These are phyloP conservation scores for Acropora tenuis DNA, from an alignment of 64 coral and sea anemone genomes.

Conservation along the genomic window DNA sequence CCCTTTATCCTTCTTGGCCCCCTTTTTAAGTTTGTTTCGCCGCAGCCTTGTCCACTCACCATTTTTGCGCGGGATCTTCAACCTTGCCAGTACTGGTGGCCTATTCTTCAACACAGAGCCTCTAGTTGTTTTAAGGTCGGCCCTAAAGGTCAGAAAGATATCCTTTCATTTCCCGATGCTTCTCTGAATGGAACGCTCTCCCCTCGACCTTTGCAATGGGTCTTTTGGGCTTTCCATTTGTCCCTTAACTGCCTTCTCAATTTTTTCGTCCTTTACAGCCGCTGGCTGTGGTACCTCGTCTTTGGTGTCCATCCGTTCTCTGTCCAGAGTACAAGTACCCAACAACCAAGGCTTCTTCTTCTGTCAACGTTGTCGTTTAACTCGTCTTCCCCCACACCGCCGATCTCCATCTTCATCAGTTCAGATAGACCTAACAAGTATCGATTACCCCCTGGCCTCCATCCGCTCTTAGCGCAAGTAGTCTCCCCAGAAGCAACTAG, in stretches of 20 bases:
- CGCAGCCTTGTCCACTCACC: slow-evolving; percentile 6
- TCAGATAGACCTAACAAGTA: too few species aligned
- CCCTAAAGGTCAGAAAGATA: too few species aligned
- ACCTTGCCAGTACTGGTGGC: not conserved
- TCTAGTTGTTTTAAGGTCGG: too few species aligned
- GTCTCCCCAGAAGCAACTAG: too few species aligned
- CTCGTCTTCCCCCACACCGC: not conserved
- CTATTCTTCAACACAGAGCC: too few species aligned
- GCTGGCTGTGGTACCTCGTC: slow-evolving; percentile 16
- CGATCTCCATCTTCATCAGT: not conserved
- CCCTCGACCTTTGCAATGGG: slow-evolving; percentile 19
- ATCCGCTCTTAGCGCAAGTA: too few species aligned
- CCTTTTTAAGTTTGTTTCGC: slow-evolving; percentile 2
- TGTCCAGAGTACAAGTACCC: slow-evolving; percentile 13
- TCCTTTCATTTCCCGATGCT: not conserved
- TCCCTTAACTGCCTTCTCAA: not conserved
- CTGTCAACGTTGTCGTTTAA: slow-evolving; percentile 60
- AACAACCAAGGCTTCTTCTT: slow-evolving; percentile 15
- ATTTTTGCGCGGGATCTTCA: not conserved
- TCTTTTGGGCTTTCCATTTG: slow-evolving; percentile 18
- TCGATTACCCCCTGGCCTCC: too few species aligned
- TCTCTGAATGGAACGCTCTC: not conserved
- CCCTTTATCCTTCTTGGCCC: slow-evolving; percentile 47
- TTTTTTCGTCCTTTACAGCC: slow-evolving; percentile 35
- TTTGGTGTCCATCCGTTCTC: slow-evolving; percentile 5